phyloP scores from a whole-genome alignment of 2,888 invertebrate genomes.

The Ophonus ardosiacus region DNA sequence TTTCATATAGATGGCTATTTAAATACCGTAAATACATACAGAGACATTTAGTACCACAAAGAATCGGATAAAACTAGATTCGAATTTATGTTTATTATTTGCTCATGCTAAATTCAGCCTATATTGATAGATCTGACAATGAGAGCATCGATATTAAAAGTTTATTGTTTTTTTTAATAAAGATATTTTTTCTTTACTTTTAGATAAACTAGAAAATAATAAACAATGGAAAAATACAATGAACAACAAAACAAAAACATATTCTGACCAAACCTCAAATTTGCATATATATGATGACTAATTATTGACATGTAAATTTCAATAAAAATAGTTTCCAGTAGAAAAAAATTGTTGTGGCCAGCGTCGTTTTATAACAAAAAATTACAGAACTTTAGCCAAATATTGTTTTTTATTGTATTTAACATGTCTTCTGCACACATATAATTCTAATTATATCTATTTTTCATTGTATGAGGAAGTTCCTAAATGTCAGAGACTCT shows the following conservation, averaged over 20 bases:
- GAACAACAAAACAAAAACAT: neutral
- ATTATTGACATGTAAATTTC: too few species aligned
- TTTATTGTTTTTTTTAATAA: neutral
- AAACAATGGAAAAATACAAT: slow-evolving; percentile 7
- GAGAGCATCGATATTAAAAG: neutral
- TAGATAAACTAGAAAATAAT: neutral
- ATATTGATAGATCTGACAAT: neutral
- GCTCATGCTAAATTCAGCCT: neutral
- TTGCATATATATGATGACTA: too few species aligned
- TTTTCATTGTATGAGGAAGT: too few species aligned
- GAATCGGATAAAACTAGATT: neutral
- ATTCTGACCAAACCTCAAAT: too few species aligned
- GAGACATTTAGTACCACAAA: neutral
- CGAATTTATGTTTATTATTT: neutral
- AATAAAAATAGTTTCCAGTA: too few species aligned
- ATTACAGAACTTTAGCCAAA: too few species aligned
- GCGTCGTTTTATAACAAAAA: too few species aligned
- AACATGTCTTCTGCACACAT: too few species aligned
- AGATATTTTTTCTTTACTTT: neutral
- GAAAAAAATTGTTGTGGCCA: too few species aligned
- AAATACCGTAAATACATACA: neutral
- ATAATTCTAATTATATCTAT: too few species aligned
- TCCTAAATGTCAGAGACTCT: too few species aligned
- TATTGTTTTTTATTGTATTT: too few species aligned
- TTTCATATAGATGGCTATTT: neutral